Evolutionary conservation across 2,113 vertebrate genomes (phyloP).

Genomic region (Nansenia antarctica): DNA sequence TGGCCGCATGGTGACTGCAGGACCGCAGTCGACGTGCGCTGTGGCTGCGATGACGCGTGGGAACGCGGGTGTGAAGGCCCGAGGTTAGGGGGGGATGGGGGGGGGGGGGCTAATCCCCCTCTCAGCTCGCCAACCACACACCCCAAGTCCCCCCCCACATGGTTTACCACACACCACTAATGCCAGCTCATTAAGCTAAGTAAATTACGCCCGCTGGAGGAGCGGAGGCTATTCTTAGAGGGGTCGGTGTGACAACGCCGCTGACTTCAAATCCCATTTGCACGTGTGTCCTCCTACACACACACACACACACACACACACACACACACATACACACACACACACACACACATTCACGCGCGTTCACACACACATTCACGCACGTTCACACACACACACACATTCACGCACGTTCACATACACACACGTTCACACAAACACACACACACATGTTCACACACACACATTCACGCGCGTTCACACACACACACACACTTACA

Average conservation of each 20-base stretch:
- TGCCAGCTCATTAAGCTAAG: conserved; percentile 18
- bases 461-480: background rate
- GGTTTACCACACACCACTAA: conserved; percentile 16
- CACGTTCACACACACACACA: too few relatives aligned
- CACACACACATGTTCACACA: background rate
- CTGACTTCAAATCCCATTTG: background rate
- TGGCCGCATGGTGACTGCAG: too few relatives aligned
- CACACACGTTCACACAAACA: too few relatives aligned
- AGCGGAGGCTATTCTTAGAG: conserved; percentile 19
- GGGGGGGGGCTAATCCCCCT: background rate
- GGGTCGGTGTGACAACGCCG: background rate
- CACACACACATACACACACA: background rate
- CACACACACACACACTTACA: background rate
- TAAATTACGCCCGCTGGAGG: conserved; percentile 19
- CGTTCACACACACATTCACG: too few relatives aligned
- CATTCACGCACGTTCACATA: too few relatives aligned
- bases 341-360: background rate
- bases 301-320: background rate
- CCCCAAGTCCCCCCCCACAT: background rate
- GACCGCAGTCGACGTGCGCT: too few relatives aligned
- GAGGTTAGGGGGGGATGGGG: conserved; percentile 7
- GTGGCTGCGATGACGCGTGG: too few relatives aligned
- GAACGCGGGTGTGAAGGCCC: too few relatives aligned
- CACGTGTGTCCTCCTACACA: too few relatives aligned
- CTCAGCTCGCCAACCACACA: background rate